These are phyloP conservation scores for Pharmacophagus antenor DNA, from an alignment of 2,888 invertebrate genomes.

Conservation along the genomic window DNA sequence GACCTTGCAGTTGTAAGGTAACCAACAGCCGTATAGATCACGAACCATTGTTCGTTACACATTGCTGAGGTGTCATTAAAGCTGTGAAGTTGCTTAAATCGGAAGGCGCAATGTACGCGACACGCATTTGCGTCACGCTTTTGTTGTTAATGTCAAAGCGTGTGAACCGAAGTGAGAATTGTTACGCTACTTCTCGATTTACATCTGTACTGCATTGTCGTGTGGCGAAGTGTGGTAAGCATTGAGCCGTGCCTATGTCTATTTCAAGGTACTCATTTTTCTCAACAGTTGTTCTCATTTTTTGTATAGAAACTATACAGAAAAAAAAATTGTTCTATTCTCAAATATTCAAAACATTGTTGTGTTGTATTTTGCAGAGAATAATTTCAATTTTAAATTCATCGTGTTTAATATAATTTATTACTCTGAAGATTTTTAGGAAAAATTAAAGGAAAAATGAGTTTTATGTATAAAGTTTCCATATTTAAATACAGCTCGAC, in stretches of 20 bases:
- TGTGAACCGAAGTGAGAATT: conserved; percentile 31
- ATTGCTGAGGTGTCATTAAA: conserved; percentile 31
- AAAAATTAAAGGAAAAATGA: too few species aligned
- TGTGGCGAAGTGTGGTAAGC: conserved; percentile 4
- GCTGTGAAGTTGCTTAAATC: conserved; percentile 45
- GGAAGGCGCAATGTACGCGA: conserved; percentile 42
- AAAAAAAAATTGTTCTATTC: too few species aligned
- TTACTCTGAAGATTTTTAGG: too few species aligned
- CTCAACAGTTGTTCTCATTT: neutral
- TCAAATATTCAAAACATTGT: too few species aligned
- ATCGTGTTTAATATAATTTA: too few species aligned
- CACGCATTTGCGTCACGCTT: conserved; percentile 48
- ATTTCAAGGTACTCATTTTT: neutral
- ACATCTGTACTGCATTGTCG: conserved; percentile 27
- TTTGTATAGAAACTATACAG: too few species aligned
- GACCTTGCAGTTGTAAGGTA: conserved; percentile 19
- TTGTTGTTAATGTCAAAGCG: conserved; percentile 37
- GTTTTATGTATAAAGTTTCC: too few species aligned
- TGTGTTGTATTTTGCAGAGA: too few species aligned
- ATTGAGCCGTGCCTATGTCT: neutral
- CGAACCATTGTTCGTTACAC: conserved; percentile 31
- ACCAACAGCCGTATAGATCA: conserved; percentile 27
- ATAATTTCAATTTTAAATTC: too few species aligned
- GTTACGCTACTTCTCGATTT: conserved; percentile 29
- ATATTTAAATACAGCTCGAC: too few species aligned